Base-by-base conservation (phyloP, 1,140 invertebrate genomes). In the Drosophila equinoxialis region DNA sequence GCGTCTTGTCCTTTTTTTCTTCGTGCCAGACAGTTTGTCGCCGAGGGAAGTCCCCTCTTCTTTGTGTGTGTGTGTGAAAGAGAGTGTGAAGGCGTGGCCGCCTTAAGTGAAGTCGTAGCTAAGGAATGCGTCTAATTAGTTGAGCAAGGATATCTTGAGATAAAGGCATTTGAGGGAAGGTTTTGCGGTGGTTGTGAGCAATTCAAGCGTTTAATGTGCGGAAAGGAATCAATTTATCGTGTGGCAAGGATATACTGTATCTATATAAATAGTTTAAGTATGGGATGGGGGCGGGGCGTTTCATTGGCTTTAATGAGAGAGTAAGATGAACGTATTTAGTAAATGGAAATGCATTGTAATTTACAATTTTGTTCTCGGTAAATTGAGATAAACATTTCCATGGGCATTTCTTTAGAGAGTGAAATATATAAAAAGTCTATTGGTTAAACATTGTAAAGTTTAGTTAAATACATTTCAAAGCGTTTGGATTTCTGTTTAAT, bases 41-140 rank as follows among this genome's bases (percentile, higher is more conserved):
- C 84, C 84, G 58, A 77, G 75, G 68, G 75, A 77, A 64, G 68
- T 71, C 68, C 67, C 73, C 42, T 61, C 41, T 39, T 39, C 37
- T 39, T 39, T 69, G 45, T 26, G 23, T 74, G 45, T 26, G 23
- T 74, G 39, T 74, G 58, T 35, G 6, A 62, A 57, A 55, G 20
- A 17, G 37, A 20, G 54, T 51, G 45, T 51, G 13, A 51, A 64
- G 75, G 75, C 74, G 75, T 77, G 74, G 75, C 58, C 64, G 61
- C 37, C 41, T 69, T 69, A 66, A 78, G 57, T 67, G 33, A 70
- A 82, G 76, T 79, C 67, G 59, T 59, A 74, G 77, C 54, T 61
- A 61, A 77, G 83, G 80, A 86, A 83, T 83, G 58, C 76, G 35
- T 72, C 83, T 87, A 87, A 87, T 87, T 87, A 87, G 76, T 83